phyloP scores from a whole-genome alignment of 30 jellyfish, hydroid and myxozoan genomes.

The Aurelia sp. region DNA sequence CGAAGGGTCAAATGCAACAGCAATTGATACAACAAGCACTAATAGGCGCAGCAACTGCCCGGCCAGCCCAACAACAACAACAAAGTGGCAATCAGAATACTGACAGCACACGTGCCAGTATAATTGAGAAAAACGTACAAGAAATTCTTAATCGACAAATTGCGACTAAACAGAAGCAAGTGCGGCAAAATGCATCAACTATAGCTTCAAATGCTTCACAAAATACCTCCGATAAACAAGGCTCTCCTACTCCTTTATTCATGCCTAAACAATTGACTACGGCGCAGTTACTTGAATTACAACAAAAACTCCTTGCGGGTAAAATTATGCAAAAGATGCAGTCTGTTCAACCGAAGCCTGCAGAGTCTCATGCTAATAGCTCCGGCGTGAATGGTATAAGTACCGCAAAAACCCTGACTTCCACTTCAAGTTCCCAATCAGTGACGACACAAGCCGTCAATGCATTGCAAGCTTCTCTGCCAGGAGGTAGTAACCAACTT shows the following conservation, averaged over 20 bases:
- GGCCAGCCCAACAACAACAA: conserved; percentile 8
- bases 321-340: conserved; percentile 68
- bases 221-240: background rate
- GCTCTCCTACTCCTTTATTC: conserved; percentile 36
- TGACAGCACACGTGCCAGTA: conserved; percentile 23
- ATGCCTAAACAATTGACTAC: conserved; percentile 54
- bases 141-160: conserved; percentile 45
- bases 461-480: background rate
- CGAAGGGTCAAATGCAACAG: conserved; percentile 9
- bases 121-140: conserved; percentile 48
- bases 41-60: background rate
- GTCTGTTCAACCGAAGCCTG: conserved; percentile 53
- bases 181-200: conserved; percentile 16
- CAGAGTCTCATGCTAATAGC: conserved; percentile 19
- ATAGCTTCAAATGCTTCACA: background rate
- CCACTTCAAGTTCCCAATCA: conserved; percentile 19
- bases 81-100: conserved; percentile 2
- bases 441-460: conserved; percentile 16
- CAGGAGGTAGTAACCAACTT: conserved; percentile 24
- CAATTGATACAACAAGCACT: conserved; percentile 30
- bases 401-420: conserved; percentile 1
- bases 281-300: conserved; percentile 54
- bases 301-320: conserved; percentile 71
- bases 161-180: conserved; percentile 57
- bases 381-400: background rate